Percentiles rank a stretch among this genome's conserved stretches.
These are phyloP conservation scores for Stenurella melanura DNA, from an alignment of 2,888 invertebrate species.

Conservation along the genomic window DNA sequence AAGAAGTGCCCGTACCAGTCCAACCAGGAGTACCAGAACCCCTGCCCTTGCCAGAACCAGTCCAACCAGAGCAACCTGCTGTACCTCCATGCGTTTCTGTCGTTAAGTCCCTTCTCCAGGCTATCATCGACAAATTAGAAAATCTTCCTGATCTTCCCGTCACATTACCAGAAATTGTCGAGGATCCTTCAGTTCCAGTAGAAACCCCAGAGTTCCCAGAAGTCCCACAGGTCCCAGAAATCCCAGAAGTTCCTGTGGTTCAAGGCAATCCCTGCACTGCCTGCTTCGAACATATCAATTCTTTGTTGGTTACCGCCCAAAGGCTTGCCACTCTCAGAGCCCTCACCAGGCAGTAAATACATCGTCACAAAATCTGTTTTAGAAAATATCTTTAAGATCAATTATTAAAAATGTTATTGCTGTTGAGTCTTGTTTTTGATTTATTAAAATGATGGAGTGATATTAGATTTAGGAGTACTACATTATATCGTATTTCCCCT, in stretches of 20 bases:
- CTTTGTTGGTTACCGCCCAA: constrained; percentile 11
- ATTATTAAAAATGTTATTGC: background rate
- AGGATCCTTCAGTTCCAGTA: no score
- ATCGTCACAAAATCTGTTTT: background rate
- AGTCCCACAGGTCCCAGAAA: background rate
- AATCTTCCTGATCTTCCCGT: background rate
- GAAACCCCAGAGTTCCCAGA: constrained; percentile 8
- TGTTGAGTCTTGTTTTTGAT: background rate
- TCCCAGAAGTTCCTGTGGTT: background rate
- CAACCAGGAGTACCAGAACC: no score
- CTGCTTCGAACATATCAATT: constrained; percentile 24
- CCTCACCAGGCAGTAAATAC: background rate
- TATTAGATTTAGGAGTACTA: no score
- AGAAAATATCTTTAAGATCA: background rate
- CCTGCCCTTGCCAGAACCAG: background rate
- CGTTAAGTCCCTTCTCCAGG: constrained; percentile 17
- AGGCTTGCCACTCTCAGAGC: background rate
- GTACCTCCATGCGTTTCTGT: constrained; percentile 24
- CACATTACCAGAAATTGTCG: constrained; percentile 15
- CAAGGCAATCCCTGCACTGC: constrained; percentile 7
- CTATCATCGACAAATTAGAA: constrained; percentile 19
- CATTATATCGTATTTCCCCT: no score
- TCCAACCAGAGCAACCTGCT: background rate
- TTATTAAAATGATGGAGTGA: background rate
- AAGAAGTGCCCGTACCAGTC: no score